A percentile compares a stretch with the other conserved stretches of the same genome.
Evolutionary conservation across 2,888 invertebrate species (phyloP).

Genomic region (Odontocerum albicorne): DNA sequence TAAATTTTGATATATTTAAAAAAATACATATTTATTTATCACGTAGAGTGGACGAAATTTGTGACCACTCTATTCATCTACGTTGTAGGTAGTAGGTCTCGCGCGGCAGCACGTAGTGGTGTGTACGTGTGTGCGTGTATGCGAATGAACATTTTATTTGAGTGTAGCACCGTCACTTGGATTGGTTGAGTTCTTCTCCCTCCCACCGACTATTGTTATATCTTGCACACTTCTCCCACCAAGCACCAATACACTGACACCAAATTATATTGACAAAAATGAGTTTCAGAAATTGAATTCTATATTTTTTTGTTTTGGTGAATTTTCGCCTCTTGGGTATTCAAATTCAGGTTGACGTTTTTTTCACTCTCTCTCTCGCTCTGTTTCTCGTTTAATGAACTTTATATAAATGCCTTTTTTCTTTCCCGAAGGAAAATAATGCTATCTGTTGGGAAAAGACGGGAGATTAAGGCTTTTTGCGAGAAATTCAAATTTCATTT

Average conservation of each 20-base stretch:
- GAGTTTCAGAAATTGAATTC: not conserved
- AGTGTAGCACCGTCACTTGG: slow-evolving; percentile 13
- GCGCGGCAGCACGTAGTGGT: not conserved
- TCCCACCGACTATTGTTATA: slow-evolving; percentile 35
- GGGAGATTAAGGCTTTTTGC: too few species aligned
- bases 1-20: too few species aligned
- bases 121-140: slow-evolving; percentile 6
- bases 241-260: not conserved
- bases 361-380: not conserved
- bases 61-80: slow-evolving; percentile 11
- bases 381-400: not conserved
- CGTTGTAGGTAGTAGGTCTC: slow-evolving; percentile 5
- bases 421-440: too few species aligned
- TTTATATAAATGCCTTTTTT: too few species aligned
- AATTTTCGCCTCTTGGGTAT: not conserved
- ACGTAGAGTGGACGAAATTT: not conserved
- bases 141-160: slow-evolving; percentile 13
- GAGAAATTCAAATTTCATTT: too few species aligned
- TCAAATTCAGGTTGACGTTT: not conserved
- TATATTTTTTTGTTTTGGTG: not conserved
- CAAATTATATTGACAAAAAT: slow-evolving; percentile 21
- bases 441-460: too few species aligned
- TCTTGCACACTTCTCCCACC: slow-evolving; percentile 27
- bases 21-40: too few species aligned
- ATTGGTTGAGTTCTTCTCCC: slow-evolving; percentile 12